phyloP scores from a whole-genome alignment of 2,797 vertebrate species.

The Gila robusta region DNA sequence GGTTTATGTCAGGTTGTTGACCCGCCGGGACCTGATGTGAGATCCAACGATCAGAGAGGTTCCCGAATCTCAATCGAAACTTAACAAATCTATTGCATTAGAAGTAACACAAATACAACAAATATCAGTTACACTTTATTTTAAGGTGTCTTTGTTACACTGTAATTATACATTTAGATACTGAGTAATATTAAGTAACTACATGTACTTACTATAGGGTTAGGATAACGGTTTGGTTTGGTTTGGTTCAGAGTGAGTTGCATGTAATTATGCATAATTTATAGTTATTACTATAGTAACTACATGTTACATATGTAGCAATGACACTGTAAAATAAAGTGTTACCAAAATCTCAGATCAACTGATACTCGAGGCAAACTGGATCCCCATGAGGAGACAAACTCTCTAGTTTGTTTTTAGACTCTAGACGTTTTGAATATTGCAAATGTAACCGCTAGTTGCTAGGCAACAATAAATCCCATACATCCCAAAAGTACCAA shows the following conservation, averaged over 20 bases:
- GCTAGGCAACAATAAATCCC: conserved; percentile 26
- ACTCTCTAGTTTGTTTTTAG: conserved; percentile 2
- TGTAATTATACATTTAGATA: no score
- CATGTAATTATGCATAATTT: no score
- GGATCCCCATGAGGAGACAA: background rate
- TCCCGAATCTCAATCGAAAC: background rate
- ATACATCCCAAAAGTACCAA: conserved; percentile 9
- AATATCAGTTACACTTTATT: no score
- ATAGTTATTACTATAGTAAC: no score
- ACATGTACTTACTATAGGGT: no score
- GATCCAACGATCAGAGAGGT: background rate
- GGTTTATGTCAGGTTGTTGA: no score
- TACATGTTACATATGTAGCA: no score
- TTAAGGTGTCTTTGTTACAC: background rate
- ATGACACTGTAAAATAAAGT: no score
- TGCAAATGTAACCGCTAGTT: conserved; percentile 8
- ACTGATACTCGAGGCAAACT: background rate
- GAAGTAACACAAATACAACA: background rate
- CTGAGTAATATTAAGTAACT: no score
- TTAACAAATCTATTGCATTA: background rate
- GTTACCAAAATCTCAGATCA: background rate
- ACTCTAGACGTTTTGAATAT: background rate
- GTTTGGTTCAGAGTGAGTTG: no score
- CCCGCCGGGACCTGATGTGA: no score
- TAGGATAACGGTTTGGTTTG: no score